Conservation (phyloP, 2,888 invertebrate species). For the Acrobasis consociella region DNA sequence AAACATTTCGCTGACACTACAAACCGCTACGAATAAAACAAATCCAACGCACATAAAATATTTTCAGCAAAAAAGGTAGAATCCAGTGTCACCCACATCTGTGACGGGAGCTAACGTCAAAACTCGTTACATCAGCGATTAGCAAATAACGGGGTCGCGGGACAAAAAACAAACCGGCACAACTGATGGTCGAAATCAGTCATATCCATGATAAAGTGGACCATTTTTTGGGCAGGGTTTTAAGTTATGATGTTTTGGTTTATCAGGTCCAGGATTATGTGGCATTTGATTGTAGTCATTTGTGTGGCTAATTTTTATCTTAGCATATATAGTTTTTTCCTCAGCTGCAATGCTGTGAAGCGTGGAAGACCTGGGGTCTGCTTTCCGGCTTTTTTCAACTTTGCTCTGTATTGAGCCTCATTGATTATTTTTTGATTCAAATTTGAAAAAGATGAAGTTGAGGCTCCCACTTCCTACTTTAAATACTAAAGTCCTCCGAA, state of each 20-base stretch:
- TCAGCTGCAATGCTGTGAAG: no score
- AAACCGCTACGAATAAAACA: constrained; percentile 24
- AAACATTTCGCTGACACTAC: not conserved
- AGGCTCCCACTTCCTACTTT: no score
- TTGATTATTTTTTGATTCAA: no score
- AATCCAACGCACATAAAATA: constrained; percentile 14
- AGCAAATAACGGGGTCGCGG: constrained; percentile 24
- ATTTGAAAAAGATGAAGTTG: no score
- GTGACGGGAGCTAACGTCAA: constrained; percentile 18
- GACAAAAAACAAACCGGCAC: constrained; percentile 24
- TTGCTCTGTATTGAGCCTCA: no score
- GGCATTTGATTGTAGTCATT: not conserved
- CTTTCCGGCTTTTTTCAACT: no score
- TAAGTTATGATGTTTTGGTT: constrained; percentile 19
- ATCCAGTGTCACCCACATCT: constrained; percentile 19
- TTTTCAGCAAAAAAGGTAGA: constrained; percentile 16
- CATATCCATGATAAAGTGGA: constrained; percentile 63
- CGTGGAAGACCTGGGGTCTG: no score
- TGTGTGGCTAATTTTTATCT: not conserved
- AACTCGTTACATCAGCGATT: constrained; percentile 23
- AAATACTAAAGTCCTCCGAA: no score
- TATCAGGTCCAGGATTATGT: constrained; percentile 10
- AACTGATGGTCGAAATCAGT: constrained; percentile 57
- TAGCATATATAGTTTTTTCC: no score
- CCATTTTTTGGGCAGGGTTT: constrained; percentile 52